Evolutionary conservation across 2,888 invertebrate species (phyloP), one percentile per base, ranked within the genome.

Genomic region (Machimus atricapillus): DNA sequence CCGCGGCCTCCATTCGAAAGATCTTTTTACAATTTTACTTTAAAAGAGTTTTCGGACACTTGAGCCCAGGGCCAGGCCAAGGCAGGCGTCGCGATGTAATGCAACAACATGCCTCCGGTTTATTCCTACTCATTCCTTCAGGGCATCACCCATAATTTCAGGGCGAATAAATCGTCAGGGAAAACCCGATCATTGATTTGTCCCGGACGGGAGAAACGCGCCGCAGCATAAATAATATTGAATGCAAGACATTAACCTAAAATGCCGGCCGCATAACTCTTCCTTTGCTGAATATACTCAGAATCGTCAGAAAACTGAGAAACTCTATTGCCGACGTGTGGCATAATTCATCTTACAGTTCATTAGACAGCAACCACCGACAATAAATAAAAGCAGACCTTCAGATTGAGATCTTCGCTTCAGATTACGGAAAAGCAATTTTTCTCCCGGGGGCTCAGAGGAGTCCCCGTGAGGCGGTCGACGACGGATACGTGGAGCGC

Each of bases 331-430:
- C n/a, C 40, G 31, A 43, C 85, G 46, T 74, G 52, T 85, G 23
- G 82, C 7, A 85, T 85, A 88, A 88, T 87, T 86, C 86, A 88
- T 79, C 87, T 87, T 85, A 85, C 86, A 85, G 86, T 87, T 88
- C 87, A 87, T 87, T 85, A 85, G 85, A 85, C 85, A 85, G 74
- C 43, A 74, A 85, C 85, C 85, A 46, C 85, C 74, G 85, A 74
- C 74, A 43, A 85, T 85, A 85, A 85, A 85, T 85, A 85, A 85
- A 81, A 82, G 82, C 74, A 66, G 66, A 83, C 73, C 74, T 52
- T 85, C 27, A 85, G 85, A 85, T 85, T 85, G 40, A 85, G 85
- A 85, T 85, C 85, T 85, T 85, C 43, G 74, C 43, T 46, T 43
- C 46, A 85, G 85, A 85, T 85, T 85, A 85, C 74, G 73, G 85